These are phyloP conservation scores for Muntiacus muntjak DNA, from an alignment of 2,113 vertebrate species.

Conservation along the genomic window DNA sequence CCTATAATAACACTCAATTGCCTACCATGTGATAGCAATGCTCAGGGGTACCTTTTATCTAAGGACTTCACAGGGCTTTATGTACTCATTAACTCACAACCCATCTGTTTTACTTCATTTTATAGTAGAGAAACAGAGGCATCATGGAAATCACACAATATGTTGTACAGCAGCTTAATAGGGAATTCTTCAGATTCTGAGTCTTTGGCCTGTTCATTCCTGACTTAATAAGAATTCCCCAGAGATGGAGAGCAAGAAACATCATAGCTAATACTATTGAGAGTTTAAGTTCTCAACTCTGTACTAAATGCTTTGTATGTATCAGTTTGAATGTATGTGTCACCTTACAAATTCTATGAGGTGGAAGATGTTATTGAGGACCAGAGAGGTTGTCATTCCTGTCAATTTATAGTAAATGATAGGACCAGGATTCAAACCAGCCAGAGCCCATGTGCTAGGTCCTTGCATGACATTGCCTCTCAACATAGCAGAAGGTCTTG, in stretches of 20 bases:
- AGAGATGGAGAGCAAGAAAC: neutral
- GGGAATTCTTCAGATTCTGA: conserved; percentile 20
- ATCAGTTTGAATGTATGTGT: neutral
- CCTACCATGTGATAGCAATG: conserved; percentile 29
- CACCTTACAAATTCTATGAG: neutral
- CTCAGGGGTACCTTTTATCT: conserved; percentile 30
- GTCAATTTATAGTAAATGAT: neutral
- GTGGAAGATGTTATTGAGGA: neutral
- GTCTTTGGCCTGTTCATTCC: neutral
- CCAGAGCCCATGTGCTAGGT: neutral
- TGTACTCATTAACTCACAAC: conserved; percentile 12
- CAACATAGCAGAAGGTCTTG: neutral
- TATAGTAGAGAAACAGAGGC: conserved; percentile 11
- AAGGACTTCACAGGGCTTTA: conserved; percentile 38
- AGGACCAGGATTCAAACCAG: neutral
- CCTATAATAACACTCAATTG: neutral
- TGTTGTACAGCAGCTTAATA: neutral
- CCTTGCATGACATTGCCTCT: neutral
- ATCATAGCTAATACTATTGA: neutral
- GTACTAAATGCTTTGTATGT: neutral
- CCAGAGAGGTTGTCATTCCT: neutral
- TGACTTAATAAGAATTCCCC: neutral
- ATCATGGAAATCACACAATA: conserved; percentile 25
- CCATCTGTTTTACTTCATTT: conserved; percentile 62
- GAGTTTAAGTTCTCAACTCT: neutral